Base-by-base conservation (phyloP, 2,113 vertebrate genomes). In the Chiloscyllium plagiosum region DNA sequence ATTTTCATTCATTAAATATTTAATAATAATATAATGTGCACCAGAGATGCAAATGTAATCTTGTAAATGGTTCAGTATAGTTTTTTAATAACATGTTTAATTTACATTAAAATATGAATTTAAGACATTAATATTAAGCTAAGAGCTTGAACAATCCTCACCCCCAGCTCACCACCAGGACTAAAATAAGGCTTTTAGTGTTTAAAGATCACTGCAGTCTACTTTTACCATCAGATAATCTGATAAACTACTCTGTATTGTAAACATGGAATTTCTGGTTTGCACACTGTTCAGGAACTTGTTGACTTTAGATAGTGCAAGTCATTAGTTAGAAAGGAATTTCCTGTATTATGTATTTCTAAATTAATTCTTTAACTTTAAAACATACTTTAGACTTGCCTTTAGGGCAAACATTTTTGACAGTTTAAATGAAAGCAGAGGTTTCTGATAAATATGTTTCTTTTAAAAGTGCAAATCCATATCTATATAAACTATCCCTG, bases 391-490 rank as follows among this genome's bases (percentile, higher is more conserved):
- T 65, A 20, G 6, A 42, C 17, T 94, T 94, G 33, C 56, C 90
- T 22, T 68, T n/a, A 68, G 56, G 61, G 33, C 65, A 33, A 94
- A 94, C 8, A 24, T 37, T 66, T 89, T 93, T 68, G 29, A 68
- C n/a, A 52, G n/a, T 89, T 29, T 94, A 94, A 68, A 94, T 94
- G 5, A 94, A 89, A 68, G 15, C 90, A 94, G 90, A 94, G 68
- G 37, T 66, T 94, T 29, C 50, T 94, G 6, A 15, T n/a, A 68
- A 22, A 94, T 68, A 42, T 94, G 90, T 19, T 19, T 68, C 42
- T 93, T 94, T 94, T 61, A 61, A n/a, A 19, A 42, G 12, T 68
- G 19, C 52, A 94, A 94, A 24, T 90, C 50, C 50, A 52, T 8
- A 87, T 90, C 87, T 24, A 90, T 24, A 90, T 61, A 68, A 68